Evolutionary conservation across 2,797 vertebrate genomes (phyloP), one percentile per base, ranked within the genome.

Genomic region (Pipistrellus pygmaeus): DNA sequence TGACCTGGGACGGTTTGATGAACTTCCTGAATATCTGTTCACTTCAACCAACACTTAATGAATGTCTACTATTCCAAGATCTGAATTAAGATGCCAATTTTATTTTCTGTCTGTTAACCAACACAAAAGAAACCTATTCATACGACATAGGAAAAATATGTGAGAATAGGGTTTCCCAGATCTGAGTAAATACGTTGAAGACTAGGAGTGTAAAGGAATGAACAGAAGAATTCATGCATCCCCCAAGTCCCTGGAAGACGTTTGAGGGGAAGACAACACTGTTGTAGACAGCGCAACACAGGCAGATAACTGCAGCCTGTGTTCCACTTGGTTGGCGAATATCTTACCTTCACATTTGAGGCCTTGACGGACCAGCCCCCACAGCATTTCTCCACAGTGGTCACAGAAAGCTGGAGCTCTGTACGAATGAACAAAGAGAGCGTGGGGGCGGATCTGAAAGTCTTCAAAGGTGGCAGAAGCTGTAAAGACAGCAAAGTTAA

Each of bases 301-400:
- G 90, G 83, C 57, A 92, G 46, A 21, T 6, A 55, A 32, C 5
- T 85, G 32, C 44, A 69, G 76, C 12, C 69, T 10, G 6, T 3
- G 2, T 66, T 27, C 4, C 1, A 10, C 1, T 9, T n/a, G 30
- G 51, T 0, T 6, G 35, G 78, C 76, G 76, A 53, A 41, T 38
- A 64, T 38, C 93, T 97, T 96, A 99, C 99, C 99, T 98, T 99
- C 99, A 97, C 99, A 99, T 96, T 99, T 99, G 88, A 99, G 99
- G 27, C 99, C 99, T 97, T 99, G 99, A 5, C 99, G 98, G 6
- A 99, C 99, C 60, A 99, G 98, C 0, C 99, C 99, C 99, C 99
- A 99, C 69, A 99, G 97, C 99, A 99, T 99, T 98, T 99, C 99
- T 62, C 99, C 99, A 80, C 99, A 99, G 97, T 99, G 99, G 97